Evolutionary conservation across 2,113 vertebrate species (phyloP).

Genomic region (Cheilinus undulatus): DNA sequence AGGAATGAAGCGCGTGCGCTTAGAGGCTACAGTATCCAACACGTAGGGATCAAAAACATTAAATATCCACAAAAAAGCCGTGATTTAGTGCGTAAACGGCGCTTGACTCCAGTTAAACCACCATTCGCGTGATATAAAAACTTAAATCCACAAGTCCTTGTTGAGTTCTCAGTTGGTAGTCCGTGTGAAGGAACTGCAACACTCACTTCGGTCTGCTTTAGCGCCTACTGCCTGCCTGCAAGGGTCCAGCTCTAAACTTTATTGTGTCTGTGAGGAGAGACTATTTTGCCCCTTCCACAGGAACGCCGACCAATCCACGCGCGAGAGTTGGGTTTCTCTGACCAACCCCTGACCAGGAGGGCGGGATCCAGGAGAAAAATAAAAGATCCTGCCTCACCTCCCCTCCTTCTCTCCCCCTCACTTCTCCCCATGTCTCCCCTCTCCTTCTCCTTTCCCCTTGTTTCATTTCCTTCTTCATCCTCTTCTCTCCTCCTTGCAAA

Average conservation of each 20-base stretch:
- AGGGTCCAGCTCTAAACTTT: conserved; percentile 68
- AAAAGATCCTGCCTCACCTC: conserved; percentile 25
- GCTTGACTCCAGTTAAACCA: background rate
- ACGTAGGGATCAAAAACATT: background rate
- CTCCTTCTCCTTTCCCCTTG: background rate
- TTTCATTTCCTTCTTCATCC: background rate
- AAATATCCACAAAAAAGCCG: conserved; percentile 43
- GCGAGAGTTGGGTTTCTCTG: conserved; percentile 52
- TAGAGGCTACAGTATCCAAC: conserved; percentile 30
- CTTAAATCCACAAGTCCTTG: conserved; percentile 15
- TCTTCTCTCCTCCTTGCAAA: conserved; percentile 11
- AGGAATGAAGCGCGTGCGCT: conserved; percentile 43
- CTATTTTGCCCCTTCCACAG: conserved; percentile 35
- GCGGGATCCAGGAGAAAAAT: conserved; percentile 64
- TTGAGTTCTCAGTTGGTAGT: conserved; percentile 14
- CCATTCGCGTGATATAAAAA: background rate
- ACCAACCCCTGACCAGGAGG: conserved; percentile 72
- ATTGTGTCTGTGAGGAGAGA: conserved; percentile 67
- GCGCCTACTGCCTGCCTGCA: conserved; percentile 46
- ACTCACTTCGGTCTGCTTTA: conserved; percentile 28
- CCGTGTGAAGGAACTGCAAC: conserved; percentile 16
- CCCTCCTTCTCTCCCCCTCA: conserved; percentile 3
- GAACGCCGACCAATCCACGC: conserved; percentile 66
- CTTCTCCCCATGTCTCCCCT: background rate
- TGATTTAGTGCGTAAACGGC: conserved; percentile 2